Base-by-base conservation (phyloP, 2,888 invertebrate genomes). In the Zootermopsis nevadensis region DNA sequence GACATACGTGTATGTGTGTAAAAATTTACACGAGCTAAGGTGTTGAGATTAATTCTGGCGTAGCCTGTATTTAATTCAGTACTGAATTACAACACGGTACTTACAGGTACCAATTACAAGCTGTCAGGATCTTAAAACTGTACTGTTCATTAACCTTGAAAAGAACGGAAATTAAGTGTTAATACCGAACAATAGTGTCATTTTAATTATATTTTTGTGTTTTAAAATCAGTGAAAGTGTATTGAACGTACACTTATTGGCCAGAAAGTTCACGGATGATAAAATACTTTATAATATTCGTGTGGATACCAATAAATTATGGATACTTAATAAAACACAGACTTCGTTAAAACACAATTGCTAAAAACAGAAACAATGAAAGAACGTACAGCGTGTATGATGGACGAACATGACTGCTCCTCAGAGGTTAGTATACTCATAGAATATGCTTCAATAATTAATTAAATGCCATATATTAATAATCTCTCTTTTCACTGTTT, bases 391-490 rank as follows among this genome's bases (percentile, higher is more conserved):
- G 66, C 83, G 27, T 83, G 83, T 55, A 31, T 72, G 27, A 55
- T 83, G 30, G 83, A 83, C 55, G 83, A 80, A 15, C 83, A 80
- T 74, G 80, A 80, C n/a, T 83, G 83, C 42, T 67, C 69, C 33
- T 53, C 83, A 33, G 83, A 74, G 74, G 74, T 74, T 15, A 74
- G 74, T 74, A 42, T 27, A 10, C 8, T 31, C 2, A 69, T 33
- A 24, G 8, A 33, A 33, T 69, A 69, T 33, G 4, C 15, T 22
- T 31, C 33, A 69, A 22, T 33, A 48, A 19, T 15, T 48, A 12
- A 48, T 48, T 48, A 48, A 15, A 19, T 48, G 19, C 19, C 19
- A 3, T 48, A 48, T 1, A 48, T 15, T 19, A 48, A 19, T 48
- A 48, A 48, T 48, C 48, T 19, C 48, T 48, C 19, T 19, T 42